Base-by-base conservation (phyloP, 64 coral and sea anemone genomes). In the Cladopsammia gracilis region DNA sequence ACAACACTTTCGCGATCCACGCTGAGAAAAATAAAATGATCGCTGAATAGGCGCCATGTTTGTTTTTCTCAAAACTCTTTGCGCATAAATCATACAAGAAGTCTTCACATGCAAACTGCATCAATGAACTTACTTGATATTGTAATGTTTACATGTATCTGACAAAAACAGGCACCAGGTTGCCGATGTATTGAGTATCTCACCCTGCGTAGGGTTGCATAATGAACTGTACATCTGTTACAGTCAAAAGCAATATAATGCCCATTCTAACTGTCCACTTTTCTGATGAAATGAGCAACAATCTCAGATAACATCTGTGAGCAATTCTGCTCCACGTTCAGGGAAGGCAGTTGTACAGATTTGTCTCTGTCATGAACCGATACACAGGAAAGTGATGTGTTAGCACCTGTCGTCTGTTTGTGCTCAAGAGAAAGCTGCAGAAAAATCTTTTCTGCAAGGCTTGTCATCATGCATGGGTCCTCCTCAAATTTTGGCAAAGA, bases 271-370 rank as follows among this genome's bases (percentile, higher is more conserved):
- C 13, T 75, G 4, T 50, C 19, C 60, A n/a, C 46, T 49, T 22
- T 66, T 45, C 44, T 23, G 48, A 18, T 68, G 7, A 47, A 84
- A 58, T 94, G 86, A 48, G 92, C 92, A 73, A 94, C 92, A 83
- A 94, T 94, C 73, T 94, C 86, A 4, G 74, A 79, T 15, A 96
- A 76, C 95, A 96, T 96, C 54, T 88, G 85, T 77, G 95, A 92
- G 62, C 93, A 96, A 62, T 96, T 96, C 62, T 92, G 90, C 23
- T 96, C 95, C 26, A 96, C 86, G 83, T 85, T 92, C 11, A 96
- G 25, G 18, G 95, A 93, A 49, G 95, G 95, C 34, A 96, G 77
- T 89, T 86, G 60, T 13, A 96, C 87, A 9, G 77, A 96, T 24
- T 93, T 93, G 52, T 89, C 87, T 34, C 95, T 90, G 51, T 87